Base-by-base conservation (phyloP, 2,113 vertebrate genomes). In the Marcusenius ussheri region DNA sequence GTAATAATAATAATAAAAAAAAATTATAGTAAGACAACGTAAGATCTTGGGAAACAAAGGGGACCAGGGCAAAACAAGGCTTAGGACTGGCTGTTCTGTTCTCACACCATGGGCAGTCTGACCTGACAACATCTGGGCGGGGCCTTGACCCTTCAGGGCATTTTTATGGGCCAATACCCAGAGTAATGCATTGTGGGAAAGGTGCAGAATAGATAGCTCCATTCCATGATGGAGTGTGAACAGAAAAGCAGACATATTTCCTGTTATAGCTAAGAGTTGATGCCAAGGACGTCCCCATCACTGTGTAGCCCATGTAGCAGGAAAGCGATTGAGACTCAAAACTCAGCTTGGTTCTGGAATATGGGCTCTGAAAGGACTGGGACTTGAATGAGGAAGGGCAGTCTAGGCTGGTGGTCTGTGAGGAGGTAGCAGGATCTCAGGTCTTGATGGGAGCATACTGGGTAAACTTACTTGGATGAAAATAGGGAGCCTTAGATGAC, bases 381-480 rank as follows among this genome's bases (percentile, higher is more conserved):
- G 5, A 39, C 13, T 39, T 77, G 74, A 39, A 77, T 15, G 70
- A 80, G 6, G n/a, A 80, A 80, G 31, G 74, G 13, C 35, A 42
- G 13, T 42, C 15, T 80, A 17, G 31, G 35, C 31, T 80, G 74
- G 74, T 80, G 74, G 8, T 80, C 7, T 80, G 2, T 42, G 74
- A 17, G 15, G 74, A 11, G 35, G 11, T 7, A 42, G 35, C 11
- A 19, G 87, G 19, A 42, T 24, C 51, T 49, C 15, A 35, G 58
- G 45, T 53, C 10, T 49, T 35, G 84, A 83, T 45, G 58, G 70
- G 10, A 24, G n/a, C 21, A 9, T 27, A 50, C 42, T 42, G n/a
- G n/a, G n/a, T 66, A 46, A 27, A 94, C 98, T 97, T 96, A 99
- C 98, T 99, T 99, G 91, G 98, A n/a, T 10, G 31, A 35, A 77